Conservation (phyloP, 2,113 vertebrate genomes). For the Tursiops truncatus region DNA sequence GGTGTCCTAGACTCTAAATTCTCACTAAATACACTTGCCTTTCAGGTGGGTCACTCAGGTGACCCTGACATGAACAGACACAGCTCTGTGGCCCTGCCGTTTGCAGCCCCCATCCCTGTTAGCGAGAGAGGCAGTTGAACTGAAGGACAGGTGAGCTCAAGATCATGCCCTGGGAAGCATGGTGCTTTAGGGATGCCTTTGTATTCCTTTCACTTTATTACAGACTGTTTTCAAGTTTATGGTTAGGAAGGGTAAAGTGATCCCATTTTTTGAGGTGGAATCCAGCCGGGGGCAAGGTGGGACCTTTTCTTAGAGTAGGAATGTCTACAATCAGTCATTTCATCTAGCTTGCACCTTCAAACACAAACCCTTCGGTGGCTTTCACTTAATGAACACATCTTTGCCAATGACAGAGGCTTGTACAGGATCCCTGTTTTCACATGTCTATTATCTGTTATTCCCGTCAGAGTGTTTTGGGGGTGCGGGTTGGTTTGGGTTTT, state of each 20-base stretch:
- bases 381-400: not conserved
- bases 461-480: constrained; percentile 26
- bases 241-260: not conserved
- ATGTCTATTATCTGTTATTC: not conserved
- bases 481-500: not conserved
- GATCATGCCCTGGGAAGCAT: not conserved
- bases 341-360: not conserved
- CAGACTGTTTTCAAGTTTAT: not conserved
- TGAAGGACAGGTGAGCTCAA: not conserved
- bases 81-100: not conserved
- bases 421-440: not conserved
- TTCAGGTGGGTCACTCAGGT: not conserved
- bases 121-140: not conserved
- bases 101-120: not conserved
- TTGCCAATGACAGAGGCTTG: not conserved
- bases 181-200: constrained; percentile 41
- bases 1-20: not conserved
- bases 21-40: not conserved
- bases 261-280: not conserved
- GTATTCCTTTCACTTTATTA: not conserved
- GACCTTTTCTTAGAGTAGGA: not conserved
- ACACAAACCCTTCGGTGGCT: not conserved
- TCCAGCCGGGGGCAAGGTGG: not conserved
- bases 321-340: not conserved
- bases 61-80: not conserved